Evolutionary conservation across 2,888 invertebrate genomes (phyloP).

Genomic region (Drosophila leonis): DNA sequence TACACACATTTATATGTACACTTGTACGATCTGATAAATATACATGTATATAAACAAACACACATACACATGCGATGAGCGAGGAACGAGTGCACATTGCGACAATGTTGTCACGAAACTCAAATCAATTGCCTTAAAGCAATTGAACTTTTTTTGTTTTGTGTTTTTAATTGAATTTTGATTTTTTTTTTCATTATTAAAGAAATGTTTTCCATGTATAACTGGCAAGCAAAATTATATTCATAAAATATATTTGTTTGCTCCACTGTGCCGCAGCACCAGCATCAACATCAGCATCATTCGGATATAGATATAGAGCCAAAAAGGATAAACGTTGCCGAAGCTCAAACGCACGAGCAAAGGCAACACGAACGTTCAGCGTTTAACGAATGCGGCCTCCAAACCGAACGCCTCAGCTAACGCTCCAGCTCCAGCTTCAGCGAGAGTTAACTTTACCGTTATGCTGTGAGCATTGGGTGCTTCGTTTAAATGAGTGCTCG

Average conservation of each 20-base stretch:
- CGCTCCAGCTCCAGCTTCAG: constrained; percentile 42
- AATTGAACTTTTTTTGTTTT: not conserved
- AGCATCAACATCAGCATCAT: constrained; percentile 51
- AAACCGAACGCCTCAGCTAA: constrained; percentile 34
- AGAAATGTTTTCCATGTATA: no score
- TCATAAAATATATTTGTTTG: not conserved
- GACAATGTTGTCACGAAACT: constrained; percentile 38
- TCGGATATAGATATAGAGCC: constrained; percentile 44
- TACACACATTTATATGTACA: not conserved
- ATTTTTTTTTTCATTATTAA: not conserved
- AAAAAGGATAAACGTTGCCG: constrained; percentile 66
- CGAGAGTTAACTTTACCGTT: constrained; percentile 78
- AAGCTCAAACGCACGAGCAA: constrained; percentile 56
- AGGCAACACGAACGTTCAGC: constrained; percentile 46
- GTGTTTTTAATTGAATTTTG: not conserved
- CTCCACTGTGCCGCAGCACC: constrained; percentile 54
- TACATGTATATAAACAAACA: not conserved
- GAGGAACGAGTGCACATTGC: constrained; percentile 62
- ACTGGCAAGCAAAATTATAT: no score
- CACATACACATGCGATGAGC: constrained; percentile 10
- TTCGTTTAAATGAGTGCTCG: constrained; percentile 80
- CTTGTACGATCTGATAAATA: constrained; percentile 3
- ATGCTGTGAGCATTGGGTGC: constrained; percentile 78
- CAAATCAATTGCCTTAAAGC: constrained; percentile 8
- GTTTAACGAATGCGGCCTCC: constrained; percentile 33